Evolutionary conservation across 2,888 invertebrate genomes (phyloP).

Genomic region (Steinernema scapterisci): DNA sequence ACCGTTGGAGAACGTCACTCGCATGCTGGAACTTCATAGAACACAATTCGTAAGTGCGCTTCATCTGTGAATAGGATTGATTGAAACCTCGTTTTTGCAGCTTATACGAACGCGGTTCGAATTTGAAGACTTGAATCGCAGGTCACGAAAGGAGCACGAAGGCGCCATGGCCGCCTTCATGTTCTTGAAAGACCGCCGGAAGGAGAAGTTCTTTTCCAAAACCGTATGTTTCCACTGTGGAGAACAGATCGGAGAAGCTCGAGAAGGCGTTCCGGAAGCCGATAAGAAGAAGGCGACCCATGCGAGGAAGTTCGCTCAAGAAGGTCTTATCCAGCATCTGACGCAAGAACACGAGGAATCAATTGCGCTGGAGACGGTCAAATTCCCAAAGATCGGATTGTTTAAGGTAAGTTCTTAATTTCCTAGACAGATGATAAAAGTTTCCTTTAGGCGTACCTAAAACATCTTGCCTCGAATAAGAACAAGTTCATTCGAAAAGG

Average conservation of each 20-base stretch:
- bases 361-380: neutral
- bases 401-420: neutral
- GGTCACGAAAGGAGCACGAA: neutral
- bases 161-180: neutral
- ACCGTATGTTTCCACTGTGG: constrained; percentile 11
- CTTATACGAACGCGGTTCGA: neutral
- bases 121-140: neutral
- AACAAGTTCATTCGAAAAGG: constrained; percentile 10
- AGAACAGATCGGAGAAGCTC: neutral
- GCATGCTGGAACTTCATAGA: constrained; percentile 9
- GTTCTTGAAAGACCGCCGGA: neutral
- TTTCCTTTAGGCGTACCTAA: neutral
- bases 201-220: neutral
- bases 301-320: neutral
- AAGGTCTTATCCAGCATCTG: neutral
- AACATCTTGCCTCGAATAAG: neutral
- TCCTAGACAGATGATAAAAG: neutral
- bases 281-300: neutral
- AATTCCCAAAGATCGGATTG: neutral
- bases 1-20: neutral
- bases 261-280: neutral
- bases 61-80: neutral
- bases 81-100: neutral
- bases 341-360: neutral
- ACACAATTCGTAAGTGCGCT: neutral